phyloP scores from a whole-genome alignment of 2,113 vertebrate genomes.

The Thalassoma bifasciatum region DNA sequence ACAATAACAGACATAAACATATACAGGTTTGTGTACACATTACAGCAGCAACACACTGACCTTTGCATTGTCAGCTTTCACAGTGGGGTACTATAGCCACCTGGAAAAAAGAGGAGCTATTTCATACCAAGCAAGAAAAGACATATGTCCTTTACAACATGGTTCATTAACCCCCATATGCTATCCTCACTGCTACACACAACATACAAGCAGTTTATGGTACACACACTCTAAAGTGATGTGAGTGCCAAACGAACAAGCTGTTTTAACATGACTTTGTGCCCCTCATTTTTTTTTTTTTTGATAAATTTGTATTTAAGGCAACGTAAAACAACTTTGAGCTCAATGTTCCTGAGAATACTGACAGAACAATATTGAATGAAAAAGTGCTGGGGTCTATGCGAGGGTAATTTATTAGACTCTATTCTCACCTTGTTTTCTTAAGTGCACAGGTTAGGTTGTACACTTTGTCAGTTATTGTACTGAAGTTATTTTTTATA shows the following conservation, averaged over 20 bases:
- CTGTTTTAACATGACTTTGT: slow-evolving; percentile 15
- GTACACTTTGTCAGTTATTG: no score
- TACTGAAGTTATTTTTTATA: background rate
- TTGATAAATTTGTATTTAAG: background rate
- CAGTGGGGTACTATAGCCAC: slow-evolving; percentile 30
- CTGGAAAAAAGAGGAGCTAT: slow-evolving; percentile 21
- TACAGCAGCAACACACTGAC: slow-evolving; percentile 22
- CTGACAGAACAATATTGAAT: no score
- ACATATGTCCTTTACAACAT: slow-evolving; percentile 66
- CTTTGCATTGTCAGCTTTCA: slow-evolving; percentile 29
- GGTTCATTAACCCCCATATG: slow-evolving; percentile 72
- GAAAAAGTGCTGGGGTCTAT: no score
- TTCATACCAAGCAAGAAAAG: slow-evolving; percentile 29
- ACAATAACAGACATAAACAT: background rate
- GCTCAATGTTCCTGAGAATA: background rate
- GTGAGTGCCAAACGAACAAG: slow-evolving; percentile 40
- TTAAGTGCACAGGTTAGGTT: no score
- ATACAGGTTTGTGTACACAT: background rate
- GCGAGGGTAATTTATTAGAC: no score
- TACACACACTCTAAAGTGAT: background rate
- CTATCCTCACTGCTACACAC: slow-evolving; percentile 14
- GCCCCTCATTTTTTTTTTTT: background rate
- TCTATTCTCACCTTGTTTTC: no score
- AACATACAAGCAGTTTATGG: slow-evolving; percentile 7
- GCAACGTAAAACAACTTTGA: background rate